Base-by-base conservation (phyloP, 2,113 vertebrate species). In the Polypterus senegalus region DNA sequence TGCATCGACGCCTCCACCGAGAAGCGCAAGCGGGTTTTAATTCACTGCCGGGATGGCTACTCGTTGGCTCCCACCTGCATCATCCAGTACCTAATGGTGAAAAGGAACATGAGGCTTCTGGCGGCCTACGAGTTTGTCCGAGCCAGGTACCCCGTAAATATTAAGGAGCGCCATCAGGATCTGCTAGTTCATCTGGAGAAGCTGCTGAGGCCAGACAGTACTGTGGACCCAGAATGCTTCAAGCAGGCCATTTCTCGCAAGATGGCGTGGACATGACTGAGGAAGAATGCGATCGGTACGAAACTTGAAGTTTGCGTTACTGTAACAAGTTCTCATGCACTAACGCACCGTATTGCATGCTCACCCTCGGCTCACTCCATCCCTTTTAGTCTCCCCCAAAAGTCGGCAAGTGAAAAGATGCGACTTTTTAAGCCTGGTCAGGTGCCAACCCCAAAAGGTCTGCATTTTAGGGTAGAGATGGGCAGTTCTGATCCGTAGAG, bases 61-160 rank as follows among this genome's bases (percentile, higher is more conserved):
- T 91, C 81, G 1, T 77, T 87, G 61, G 83, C 81, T 1, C 79
- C 84, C 0, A 81, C 79, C 0, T 88, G 84, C 2, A 70, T 88
- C 69, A 84, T 86, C 66, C 83, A 83, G 65, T 87, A 88, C 51
- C 78, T 88, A 64, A 87, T 91, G 84, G 79, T 84, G 60, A 86
- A 82, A 48, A 83, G 85, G 67, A 86, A 80, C 74, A 89, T 82
- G 79, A 76, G 80, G 72, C 79, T 89, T 58, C 76, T 89, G 10
- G 73, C 85, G 3, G 81, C 84, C n/a, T 89, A 87, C 0, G 86
- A 88, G 67, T 73, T 88, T 1, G 73, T 89, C 62, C 76, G 71
- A 58, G 79, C 78, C 61, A 77, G 75, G 9, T 85, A 89, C 67
- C 83, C 74, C 0, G 72, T 90, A 54, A 91, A 89, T 70, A 85